A percentile compares a stretch with the other conserved stretches of the same genome.
Evolutionary conservation across 2,888 invertebrate genomes (phyloP).

Genomic region (Himalopsyche kuldschensis): DNA sequence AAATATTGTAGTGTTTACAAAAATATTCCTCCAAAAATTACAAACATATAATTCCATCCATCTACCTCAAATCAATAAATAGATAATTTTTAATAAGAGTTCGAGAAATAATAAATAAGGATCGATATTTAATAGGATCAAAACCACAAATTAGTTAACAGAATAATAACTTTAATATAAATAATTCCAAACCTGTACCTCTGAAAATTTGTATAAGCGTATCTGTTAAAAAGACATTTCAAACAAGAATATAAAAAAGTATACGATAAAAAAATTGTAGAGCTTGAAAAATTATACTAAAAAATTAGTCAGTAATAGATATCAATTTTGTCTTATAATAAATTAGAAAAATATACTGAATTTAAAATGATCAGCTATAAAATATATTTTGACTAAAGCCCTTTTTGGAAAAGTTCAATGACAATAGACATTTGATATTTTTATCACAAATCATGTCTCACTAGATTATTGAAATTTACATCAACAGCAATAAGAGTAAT

Average conservation of each 20-base stretch:
- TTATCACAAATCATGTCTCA: not conserved
- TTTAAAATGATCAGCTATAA: not conserved
- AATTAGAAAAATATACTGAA: not conserved
- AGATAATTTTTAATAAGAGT: slow-evolving; percentile 44
- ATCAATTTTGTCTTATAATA: not conserved
- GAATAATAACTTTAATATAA: slow-evolving; percentile 26
- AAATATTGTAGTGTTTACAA: slow-evolving; percentile 34
- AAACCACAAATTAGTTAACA: slow-evolving; percentile 32
- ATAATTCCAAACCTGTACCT: slow-evolving; percentile 33
- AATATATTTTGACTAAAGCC: not conserved
- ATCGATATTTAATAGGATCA: slow-evolving; percentile 23
- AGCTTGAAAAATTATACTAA: slow-evolving; percentile 34
- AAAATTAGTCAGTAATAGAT: not conserved
- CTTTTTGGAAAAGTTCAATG: not conserved
- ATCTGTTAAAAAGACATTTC: slow-evolving; percentile 22
- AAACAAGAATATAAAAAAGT: slow-evolving; percentile 23
- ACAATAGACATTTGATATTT: not conserved
- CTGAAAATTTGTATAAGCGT: slow-evolving; percentile 3
- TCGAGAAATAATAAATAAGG: slow-evolving; percentile 16
- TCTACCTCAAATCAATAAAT: slow-evolving; percentile 70
- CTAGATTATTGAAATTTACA: not conserved
- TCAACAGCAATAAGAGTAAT: not conserved
- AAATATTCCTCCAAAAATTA: slow-evolving; percentile 40
- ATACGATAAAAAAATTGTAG: slow-evolving; percentile 35
- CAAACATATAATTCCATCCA: slow-evolving; percentile 65